Base-by-base conservation (phyloP, 2,888 invertebrate genomes). In the Eilema depressum region DNA sequence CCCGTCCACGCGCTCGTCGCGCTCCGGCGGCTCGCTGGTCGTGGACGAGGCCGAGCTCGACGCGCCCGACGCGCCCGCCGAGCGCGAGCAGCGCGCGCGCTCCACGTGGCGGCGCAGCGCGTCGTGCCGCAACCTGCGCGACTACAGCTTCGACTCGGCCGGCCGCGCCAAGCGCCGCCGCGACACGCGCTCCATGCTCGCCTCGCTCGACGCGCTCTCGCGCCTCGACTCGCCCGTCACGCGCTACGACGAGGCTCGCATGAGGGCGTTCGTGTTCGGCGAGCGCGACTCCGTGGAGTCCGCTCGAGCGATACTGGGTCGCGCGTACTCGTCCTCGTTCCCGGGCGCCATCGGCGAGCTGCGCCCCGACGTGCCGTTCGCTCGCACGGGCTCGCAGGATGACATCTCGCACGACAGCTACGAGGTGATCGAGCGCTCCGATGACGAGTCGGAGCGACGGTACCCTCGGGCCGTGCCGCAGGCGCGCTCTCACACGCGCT, bases 391-490 rank as follows among this genome's bases (percentile, higher is more conserved):
- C 77, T 98, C 98, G 14, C 98, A 98, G 89, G 98, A 98, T 88
- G 98, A 98, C 92, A 94, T 98, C 41, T 98, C 98, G 47, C 98
- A 98, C 89, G 98, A 98, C 89, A 98, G 98, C 84, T 98, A 98
- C 90, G 98, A 98, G 89, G 92, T 98, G 30, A 94, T 98, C 75
- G 98, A 98, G 89, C 97, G 97, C 86, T 97, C 97, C 73, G 96
- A 96, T 82, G 97, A 96, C 85, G 96, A 96, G 84, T 96, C 95
- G 68, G 93, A 94, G 76, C 88, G 89, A 10, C 88, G 90, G 60
- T 92, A 82, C 75, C 79, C 83, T 86, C 90, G 69, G 85, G 88
- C 68, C 82, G 87, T 68, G 87, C 92, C 68, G 89, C 90, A 56
- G 90, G 87, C 61, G 71, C 88, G 66, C 77, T 93, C 91, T 67